Percentiles rank a stretch among this genome's conserved stretches.
Conservation (phyloP, 2,113 vertebrate genomes). For the Indri indri region DNA sequence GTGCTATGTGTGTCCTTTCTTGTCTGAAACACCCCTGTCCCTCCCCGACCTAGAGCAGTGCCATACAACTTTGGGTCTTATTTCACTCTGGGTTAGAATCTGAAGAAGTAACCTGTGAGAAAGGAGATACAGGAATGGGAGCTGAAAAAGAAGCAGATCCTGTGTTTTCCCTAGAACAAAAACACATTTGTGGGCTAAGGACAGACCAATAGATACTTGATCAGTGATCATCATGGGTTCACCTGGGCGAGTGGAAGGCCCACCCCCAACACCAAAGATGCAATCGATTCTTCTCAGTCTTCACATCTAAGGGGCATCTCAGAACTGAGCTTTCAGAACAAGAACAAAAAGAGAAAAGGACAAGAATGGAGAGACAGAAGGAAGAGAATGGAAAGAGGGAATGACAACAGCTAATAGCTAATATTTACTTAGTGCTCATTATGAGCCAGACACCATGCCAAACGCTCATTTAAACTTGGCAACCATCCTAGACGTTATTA, state of each 20-base stretch:
- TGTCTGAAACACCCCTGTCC: neutral
- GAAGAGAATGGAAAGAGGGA: neutral
- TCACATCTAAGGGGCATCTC: neutral
- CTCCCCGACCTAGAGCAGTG: neutral
- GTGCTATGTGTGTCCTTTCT: neutral
- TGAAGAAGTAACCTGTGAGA: neutral
- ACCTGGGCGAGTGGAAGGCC: neutral
- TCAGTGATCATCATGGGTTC: neutral
- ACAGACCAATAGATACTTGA: neutral
- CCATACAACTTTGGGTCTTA: neutral
- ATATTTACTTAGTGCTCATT: constrained; percentile 57
- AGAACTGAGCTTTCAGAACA: constrained; percentile 14
- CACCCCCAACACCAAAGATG: neutral
- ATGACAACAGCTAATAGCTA: neutral
- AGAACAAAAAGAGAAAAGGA: constrained; percentile 40
- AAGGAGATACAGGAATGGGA: neutral
- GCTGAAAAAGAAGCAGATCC: neutral
- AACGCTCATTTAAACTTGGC: constrained; percentile 47
- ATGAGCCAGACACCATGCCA: constrained; percentile 53
- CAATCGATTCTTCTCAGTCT: constrained; percentile 11
- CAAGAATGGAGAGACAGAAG: neutral
- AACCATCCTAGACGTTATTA: constrained; percentile 11
- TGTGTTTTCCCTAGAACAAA: neutral
- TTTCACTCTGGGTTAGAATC: neutral
- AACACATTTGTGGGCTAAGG: neutral